phyloP scores from a whole-genome alignment of 1,140 invertebrate species.

The Gyrodactylus salaris region DNA sequence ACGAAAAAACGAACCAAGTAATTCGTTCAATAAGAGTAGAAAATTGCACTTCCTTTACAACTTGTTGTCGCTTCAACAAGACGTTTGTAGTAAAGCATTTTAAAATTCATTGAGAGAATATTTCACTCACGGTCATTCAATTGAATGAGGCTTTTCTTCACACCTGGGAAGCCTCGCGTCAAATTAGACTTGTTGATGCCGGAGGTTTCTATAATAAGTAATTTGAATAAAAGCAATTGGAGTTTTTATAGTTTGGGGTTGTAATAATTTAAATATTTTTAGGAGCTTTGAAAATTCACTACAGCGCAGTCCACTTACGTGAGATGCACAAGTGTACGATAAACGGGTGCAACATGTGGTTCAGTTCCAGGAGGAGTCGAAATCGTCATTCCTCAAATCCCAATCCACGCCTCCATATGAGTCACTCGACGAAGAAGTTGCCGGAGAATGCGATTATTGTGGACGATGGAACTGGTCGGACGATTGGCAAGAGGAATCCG shows the following conservation, averaged over 20 bases:
- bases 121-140: too few relatives aligned
- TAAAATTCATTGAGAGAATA: too few relatives aligned
- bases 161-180: too few relatives aligned
- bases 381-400: slow-evolving; percentile 89
- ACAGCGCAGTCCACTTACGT: slow-evolving; percentile 74
- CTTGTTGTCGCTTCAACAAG: too few relatives aligned
- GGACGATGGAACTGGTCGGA: slow-evolving; percentile 60
- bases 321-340: slow-evolving; percentile 99
- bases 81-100: too few relatives aligned
- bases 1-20: too few relatives aligned
- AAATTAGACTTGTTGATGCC: too few relatives aligned
- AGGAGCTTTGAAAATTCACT: slow-evolving; percentile 90
- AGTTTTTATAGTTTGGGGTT: background rate
- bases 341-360: slow-evolving; percentile 95
- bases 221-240: background rate
- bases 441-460: slow-evolving; percentile 17
- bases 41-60: too few relatives aligned
- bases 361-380: slow-evolving; percentile 63
- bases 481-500: slow-evolving; percentile 36
- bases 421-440: slow-evolving; percentile 25
- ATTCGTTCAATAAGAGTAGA: too few relatives aligned
- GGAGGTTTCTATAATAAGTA: background rate
- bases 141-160: too few relatives aligned
- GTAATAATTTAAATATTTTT: background rate
- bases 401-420: slow-evolving; percentile 81